These are phyloP conservation scores for Cranoglanis bouderius DNA, from an alignment of 2,113 vertebrate genomes.

Conservation along the genomic window DNA sequence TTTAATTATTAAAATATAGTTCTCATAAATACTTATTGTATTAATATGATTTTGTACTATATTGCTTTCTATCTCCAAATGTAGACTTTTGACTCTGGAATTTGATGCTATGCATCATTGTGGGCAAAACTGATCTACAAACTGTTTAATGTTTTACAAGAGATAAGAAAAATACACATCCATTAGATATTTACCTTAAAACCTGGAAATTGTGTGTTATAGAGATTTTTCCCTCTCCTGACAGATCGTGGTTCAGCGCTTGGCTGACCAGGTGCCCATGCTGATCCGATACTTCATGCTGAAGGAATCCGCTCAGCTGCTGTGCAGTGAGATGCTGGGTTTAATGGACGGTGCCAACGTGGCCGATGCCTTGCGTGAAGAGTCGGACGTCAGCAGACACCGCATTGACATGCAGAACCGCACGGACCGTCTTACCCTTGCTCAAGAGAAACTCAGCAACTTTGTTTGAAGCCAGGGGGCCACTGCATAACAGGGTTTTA, in stretches of 20 bases:
- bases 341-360: conserved; percentile 47
- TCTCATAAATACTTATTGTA: background rate
- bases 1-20: background rate
- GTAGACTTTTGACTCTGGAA: background rate
- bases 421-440: conserved; percentile 28
- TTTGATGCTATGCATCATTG: background rate
- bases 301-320: conserved; percentile 45
- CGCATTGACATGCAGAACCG: conserved; percentile 41
- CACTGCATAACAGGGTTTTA: background rate
- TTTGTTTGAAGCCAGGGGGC: conserved; percentile 57
- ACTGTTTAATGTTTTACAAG: background rate
- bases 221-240: background rate
- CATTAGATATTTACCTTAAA: background rate
- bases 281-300: conserved; percentile 54
- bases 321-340: conserved; percentile 50
- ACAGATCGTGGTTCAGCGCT: conserved; percentile 54
- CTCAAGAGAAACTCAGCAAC: conserved; percentile 40
- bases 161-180: background rate
- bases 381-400: conserved; percentile 30
- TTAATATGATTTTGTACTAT: background rate
- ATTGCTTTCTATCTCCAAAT: background rate
- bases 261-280: conserved; percentile 59
- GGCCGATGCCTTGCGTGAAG: conserved; percentile 44
- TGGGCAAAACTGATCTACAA: background rate
- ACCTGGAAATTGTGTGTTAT: background rate